phyloP scores from a whole-genome alignment of 2,888 invertebrate species.

The Endotricha flammealis region DNA sequence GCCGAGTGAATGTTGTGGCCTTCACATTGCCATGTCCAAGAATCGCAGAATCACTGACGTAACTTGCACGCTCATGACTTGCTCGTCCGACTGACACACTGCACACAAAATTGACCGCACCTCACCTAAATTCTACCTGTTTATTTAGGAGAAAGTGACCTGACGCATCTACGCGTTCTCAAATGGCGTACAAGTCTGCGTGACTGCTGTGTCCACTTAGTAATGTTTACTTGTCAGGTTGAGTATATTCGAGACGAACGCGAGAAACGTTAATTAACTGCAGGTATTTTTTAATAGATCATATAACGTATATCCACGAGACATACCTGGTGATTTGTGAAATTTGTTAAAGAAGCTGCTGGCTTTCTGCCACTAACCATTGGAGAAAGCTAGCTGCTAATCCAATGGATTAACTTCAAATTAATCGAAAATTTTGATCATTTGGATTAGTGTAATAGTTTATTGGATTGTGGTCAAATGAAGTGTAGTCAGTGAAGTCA shows the following conservation, averaged over 20 bases:
- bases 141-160: slow-evolving; percentile 38
- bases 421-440: too few species aligned
- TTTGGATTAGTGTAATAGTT: too few species aligned
- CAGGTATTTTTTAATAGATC: neutral
- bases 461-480: too few species aligned
- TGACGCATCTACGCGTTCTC: slow-evolving; percentile 1
- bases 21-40: slow-evolving; percentile 57
- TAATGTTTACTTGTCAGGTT: neutral
- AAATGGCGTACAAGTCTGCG: neutral
- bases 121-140: slow-evolving; percentile 25
- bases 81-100: slow-evolving; percentile 17
- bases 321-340: neutral
- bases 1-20: slow-evolving; percentile 56
- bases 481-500: too few species aligned
- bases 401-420: too few species aligned
- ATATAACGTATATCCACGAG: neutral
- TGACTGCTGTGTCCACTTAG: neutral
- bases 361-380: too few species aligned
- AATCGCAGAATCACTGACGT: slow-evolving; percentile 38
- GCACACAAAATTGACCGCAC: slow-evolving; percentile 24
- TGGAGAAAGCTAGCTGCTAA: too few species aligned
- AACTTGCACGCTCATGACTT: slow-evolving; percentile 32
- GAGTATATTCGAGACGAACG: neutral
- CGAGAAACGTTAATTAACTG: neutral
- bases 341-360: too few species aligned